Evolutionary conservation across 2,888 invertebrate genomes (phyloP).

Genomic region (Epirrita christyi): DNA sequence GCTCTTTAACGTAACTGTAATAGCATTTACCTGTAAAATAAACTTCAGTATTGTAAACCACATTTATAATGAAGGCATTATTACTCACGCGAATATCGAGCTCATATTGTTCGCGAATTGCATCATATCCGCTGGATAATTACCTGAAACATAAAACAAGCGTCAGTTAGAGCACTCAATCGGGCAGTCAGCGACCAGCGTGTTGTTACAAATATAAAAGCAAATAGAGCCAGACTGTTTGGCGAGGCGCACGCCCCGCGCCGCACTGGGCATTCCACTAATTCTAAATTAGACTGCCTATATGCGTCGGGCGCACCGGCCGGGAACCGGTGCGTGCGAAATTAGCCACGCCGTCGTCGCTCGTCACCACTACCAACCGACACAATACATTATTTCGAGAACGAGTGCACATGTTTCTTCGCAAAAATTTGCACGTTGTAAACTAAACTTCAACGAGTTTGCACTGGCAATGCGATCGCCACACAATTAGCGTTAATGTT

Average conservation of each 20-base stretch:
- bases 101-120: slow-evolving; percentile 13
- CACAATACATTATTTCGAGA: slow-evolving; percentile 66
- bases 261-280: slow-evolving; percentile 48
- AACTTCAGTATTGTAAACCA: too few species aligned
- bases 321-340: slow-evolving; percentile 36
- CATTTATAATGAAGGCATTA: too few species aligned
- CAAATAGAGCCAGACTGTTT: slow-evolving; percentile 59
- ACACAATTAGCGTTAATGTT: slow-evolving; percentile 50
- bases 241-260: slow-evolving; percentile 50
- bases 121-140: slow-evolving; percentile 39
- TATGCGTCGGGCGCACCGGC: slow-evolving; percentile 43
- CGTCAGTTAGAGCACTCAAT: slow-evolving; percentile 33
- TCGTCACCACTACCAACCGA: slow-evolving; percentile 50
- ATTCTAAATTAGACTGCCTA: slow-evolving; percentile 60
- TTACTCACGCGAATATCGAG: slow-evolving; percentile 16
- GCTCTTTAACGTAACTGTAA: background rate
- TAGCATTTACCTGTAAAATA: background rate
- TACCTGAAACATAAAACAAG: slow-evolving; percentile 52
- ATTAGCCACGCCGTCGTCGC: slow-evolving; percentile 40
- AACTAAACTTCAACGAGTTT: slow-evolving; percentile 46
- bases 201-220: slow-evolving; percentile 32
- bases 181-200: slow-evolving; percentile 26
- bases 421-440: slow-evolving; percentile 51
- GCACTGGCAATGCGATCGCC: slow-evolving; percentile 44
- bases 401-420: slow-evolving; percentile 57